Conservation (phyloP, 2,113 vertebrate genomes). For the Garra rufa region DNA sequence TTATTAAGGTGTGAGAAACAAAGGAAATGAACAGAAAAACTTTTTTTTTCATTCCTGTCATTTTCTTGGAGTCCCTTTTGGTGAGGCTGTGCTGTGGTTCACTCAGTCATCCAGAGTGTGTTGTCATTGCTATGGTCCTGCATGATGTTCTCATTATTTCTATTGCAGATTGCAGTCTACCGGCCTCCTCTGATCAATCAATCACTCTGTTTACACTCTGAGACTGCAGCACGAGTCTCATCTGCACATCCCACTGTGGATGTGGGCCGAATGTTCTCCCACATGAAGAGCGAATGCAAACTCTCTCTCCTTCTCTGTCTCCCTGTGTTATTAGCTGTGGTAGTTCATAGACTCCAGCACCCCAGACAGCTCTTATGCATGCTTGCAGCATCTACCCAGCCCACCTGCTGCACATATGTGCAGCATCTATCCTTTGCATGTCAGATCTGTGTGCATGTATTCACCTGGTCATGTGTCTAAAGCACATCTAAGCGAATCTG, state of each 20-base stretch:
- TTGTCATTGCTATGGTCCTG: constrained; percentile 16
- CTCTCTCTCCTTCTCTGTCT: background rate
- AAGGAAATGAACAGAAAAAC: background rate
- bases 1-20: no score
- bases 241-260: constrained; percentile 47
- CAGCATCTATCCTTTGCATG: background rate
- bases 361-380: constrained; percentile 35
- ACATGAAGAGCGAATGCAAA: constrained; percentile 48
- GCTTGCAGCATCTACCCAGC: constrained; percentile 63
- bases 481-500: constrained; percentile 36
- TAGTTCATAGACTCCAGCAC: constrained; percentile 39
- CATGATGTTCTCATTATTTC: constrained; percentile 23
- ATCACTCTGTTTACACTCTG: constrained; percentile 45
- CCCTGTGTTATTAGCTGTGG: background rate
- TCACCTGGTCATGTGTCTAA: constrained; percentile 18
- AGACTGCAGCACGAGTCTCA: constrained; percentile 28
- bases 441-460: constrained; percentile 59
- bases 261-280: constrained; percentile 40
- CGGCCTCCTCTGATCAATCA: constrained; percentile 53
- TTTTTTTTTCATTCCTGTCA: no score
- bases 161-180: constrained; percentile 44
- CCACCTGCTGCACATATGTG: constrained; percentile 37
- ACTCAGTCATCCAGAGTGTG: background rate
- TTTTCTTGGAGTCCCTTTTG: background rate
- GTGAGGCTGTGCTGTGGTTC: background rate